These are phyloP conservation scores for Ceuthmochares aereus DNA, from an alignment of 2,113 vertebrate species.

Conservation along the genomic window DNA sequence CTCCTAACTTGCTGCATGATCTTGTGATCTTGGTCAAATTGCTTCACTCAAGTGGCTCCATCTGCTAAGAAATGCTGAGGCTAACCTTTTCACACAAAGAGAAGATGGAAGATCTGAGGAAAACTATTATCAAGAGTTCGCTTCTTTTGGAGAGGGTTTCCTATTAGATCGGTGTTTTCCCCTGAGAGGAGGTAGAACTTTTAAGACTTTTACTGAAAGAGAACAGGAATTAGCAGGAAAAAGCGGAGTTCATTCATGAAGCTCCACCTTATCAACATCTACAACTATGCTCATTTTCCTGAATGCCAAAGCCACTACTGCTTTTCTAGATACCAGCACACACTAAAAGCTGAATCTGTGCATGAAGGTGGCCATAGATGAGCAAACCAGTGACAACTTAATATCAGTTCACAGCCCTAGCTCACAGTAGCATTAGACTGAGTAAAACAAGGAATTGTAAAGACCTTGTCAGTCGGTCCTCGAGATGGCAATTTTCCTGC, in stretches of 20 bases:
- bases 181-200: background rate
- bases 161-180: background rate
- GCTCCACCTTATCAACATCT: background rate
- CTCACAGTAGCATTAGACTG: background rate
- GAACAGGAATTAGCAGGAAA: background rate
- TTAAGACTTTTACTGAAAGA: background rate
- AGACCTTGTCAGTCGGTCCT: background rate
- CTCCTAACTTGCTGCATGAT: background rate
- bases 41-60: background rate
- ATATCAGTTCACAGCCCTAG: background rate
- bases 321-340: background rate
- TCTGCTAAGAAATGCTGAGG: background rate
- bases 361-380: fast-evolving
- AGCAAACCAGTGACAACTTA: background rate
- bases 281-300: background rate
- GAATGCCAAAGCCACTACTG: background rate
- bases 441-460: background rate
- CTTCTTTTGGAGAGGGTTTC: background rate
- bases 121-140: background rate
- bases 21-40: background rate
- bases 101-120: background rate
- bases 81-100: background rate
- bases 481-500: background rate
- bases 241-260: background rate
- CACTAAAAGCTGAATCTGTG: background rate